Evolutionary conservation across 2,888 invertebrate genomes (phyloP).

Genomic region (Tetramorium bicarinatum): DNA sequence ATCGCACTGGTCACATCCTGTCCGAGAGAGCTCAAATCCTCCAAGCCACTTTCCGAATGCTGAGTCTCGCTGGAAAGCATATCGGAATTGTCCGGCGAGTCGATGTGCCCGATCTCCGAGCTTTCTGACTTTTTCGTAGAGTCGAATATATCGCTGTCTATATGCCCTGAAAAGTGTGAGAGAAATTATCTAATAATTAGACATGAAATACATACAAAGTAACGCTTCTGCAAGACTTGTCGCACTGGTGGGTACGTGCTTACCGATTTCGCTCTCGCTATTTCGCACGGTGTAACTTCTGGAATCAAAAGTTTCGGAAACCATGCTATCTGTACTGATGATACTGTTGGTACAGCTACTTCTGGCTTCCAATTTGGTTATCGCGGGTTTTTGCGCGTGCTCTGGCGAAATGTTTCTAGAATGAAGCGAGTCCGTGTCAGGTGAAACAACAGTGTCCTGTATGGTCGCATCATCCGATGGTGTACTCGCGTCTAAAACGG

Average conservation of each 20-base stretch:
- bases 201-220: slow-evolving; percentile 44
- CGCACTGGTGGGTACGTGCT: slow-evolving; percentile 45
- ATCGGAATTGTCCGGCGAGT: slow-evolving; percentile 94
- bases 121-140: slow-evolving; percentile 81
- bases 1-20: slow-evolving; percentile 90
- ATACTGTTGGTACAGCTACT: slow-evolving; percentile 83
- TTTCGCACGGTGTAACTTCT: slow-evolving; percentile 80
- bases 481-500: slow-evolving; percentile 81
- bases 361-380: slow-evolving; percentile 65
- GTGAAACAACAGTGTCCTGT: slow-evolving; percentile 82
- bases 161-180: slow-evolving; percentile 80
- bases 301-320: slow-evolving; percentile 81
- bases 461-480: slow-evolving; percentile 83
- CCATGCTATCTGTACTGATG: slow-evolving; percentile 81
- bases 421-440: slow-evolving; percentile 82
- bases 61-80: slow-evolving; percentile 91
- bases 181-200: slow-evolving; percentile 77
- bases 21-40: slow-evolving; percentile 91
- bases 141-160: slow-evolving; percentile 84
- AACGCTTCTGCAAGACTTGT: slow-evolving; percentile 22
- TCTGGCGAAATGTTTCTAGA: slow-evolving; percentile 77
- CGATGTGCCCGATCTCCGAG: slow-evolving; percentile 91
- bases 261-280: slow-evolving; percentile 84
- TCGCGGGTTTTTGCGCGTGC: slow-evolving; percentile 61
- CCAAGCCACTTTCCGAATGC: slow-evolving; percentile 93